A percentile compares a stretch with the other conserved stretches of the same genome.
These are phyloP conservation scores for Hyperoplus immaculatus DNA, from an alignment of 2,797 vertebrate genomes.

Conservation along the genomic window DNA sequence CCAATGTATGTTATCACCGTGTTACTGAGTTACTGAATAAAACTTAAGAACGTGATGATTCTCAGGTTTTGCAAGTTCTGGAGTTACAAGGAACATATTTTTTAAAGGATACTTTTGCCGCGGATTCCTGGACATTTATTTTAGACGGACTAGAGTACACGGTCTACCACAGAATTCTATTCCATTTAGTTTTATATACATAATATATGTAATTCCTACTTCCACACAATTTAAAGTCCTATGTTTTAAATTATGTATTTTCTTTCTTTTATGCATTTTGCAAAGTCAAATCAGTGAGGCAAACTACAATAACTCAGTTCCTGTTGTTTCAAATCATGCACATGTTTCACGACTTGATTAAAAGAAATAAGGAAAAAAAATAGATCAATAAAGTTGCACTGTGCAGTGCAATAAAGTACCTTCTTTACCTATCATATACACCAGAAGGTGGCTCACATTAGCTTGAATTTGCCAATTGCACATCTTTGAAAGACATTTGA, in stretches of 20 bases:
- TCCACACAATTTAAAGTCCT: too few relatives aligned
- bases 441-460: neutral
- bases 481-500: neutral
- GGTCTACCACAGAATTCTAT: too few relatives aligned
- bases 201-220: too few relatives aligned
- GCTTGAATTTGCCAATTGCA: neutral
- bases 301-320: neutral
- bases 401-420: neutral
- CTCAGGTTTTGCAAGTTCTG: neutral
- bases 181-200: too few relatives aligned
- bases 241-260: too few relatives aligned
- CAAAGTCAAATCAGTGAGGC: neutral
- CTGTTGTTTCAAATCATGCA: neutral
- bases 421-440: neutral
- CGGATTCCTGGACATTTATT: neutral
- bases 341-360: too few relatives aligned
- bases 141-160: neutral
- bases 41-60: neutral
- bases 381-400: too few relatives aligned
- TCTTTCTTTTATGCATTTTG: too few relatives aligned
- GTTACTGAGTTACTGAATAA: neutral
- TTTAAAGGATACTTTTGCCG: neutral
- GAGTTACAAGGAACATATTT: neutral
- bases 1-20: neutral
- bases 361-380: too few relatives aligned